These are phyloP conservation scores for Graptemys geographica DNA, from an alignment of 2,797 vertebrate genomes.

Conservation along the genomic window DNA sequence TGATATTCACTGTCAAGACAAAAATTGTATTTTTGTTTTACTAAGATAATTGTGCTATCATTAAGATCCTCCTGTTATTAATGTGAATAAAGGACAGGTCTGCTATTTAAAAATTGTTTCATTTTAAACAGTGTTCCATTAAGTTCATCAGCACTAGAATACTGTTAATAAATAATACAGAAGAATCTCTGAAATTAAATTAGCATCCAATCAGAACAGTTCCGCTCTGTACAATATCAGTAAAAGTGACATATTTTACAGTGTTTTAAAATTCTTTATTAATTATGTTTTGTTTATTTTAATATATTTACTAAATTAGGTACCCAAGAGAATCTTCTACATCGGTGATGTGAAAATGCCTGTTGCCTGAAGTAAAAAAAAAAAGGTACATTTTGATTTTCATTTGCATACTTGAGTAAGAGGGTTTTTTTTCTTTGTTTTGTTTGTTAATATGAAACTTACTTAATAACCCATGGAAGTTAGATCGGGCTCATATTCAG, in stretches of 20 bases:
- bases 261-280: constrained; percentile 69
- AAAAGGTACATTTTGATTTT: constrained; percentile 81
- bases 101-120: constrained; percentile 5
- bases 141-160: constrained; percentile 1
- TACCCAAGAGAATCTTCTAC: constrained; percentile 87
- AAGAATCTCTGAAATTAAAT: constrained; percentile 31
- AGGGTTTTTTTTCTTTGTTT: neutral
- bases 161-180: constrained; percentile 9
- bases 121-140: constrained; percentile 19
- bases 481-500: neutral
- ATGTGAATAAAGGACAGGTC: constrained; percentile 51
- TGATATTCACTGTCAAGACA: constrained; percentile 62
- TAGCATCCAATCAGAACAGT: constrained; percentile 8
- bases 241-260: constrained; percentile 29
- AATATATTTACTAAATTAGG: constrained; percentile 86
- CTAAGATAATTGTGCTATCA: constrained; percentile 58
- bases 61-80: constrained; percentile 60
- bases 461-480: constrained; percentile 1
- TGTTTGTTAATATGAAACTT: neutral
- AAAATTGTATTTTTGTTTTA: constrained; percentile 27
- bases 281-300: constrained; percentile 83
- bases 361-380: constrained; percentile 79
- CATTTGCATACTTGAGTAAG: constrained; percentile 56
- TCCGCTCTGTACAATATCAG: constrained; percentile 41
- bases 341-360: constrained; percentile 87